phyloP scores from a whole-genome alignment of 2,888 invertebrate genomes.

The Sinotaia quadrata region DNA sequence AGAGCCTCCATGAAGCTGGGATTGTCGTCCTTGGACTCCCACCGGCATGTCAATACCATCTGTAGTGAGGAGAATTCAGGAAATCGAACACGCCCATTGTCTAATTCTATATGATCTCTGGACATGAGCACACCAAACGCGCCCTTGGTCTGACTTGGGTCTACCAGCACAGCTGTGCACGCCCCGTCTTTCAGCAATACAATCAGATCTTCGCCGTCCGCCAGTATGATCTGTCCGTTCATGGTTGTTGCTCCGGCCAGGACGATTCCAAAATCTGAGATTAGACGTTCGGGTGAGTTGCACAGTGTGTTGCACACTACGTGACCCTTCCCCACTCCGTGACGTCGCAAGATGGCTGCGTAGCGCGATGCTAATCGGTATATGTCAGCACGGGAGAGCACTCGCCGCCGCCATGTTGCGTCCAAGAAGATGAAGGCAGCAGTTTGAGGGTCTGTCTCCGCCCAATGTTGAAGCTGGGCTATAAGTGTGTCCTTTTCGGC shows the following conservation, averaged over 20 bases:
- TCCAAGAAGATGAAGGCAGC: slow-evolving; percentile 32
- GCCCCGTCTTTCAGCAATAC: not conserved
- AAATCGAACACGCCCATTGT: too few relatives aligned
- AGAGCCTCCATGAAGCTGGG: too few relatives aligned
- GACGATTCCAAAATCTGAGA: slow-evolving; percentile 34
- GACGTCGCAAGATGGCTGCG: slow-evolving; percentile 25
- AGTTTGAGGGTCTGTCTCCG: slow-evolving; percentile 6
- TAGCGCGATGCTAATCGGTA: slow-evolving; percentile 25
- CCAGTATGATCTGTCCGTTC: slow-evolving; percentile 36
- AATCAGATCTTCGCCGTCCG: slow-evolving; percentile 36
- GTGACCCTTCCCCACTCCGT: slow-evolving; percentile 30
- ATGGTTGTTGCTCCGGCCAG: slow-evolving; percentile 34
- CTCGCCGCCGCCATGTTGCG: not conserved
- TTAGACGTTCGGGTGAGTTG: slow-evolving; percentile 37
- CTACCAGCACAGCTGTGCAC: slow-evolving; percentile 2
- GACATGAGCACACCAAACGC: not conserved
- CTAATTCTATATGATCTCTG: too few relatives aligned
- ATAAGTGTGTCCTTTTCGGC: too few relatives aligned
- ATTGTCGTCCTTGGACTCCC: too few relatives aligned
- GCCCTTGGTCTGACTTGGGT: not conserved
- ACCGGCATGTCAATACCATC: too few relatives aligned
- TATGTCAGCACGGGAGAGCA: slow-evolving; percentile 27
- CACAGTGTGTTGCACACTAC: slow-evolving; percentile 35
- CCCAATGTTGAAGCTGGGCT: slow-evolving; percentile 24
- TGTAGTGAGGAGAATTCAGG: too few relatives aligned